Percentiles rank a stretch among this genome's conserved stretches.
These are phyloP conservation scores for Megamerina dolium DNA, from an alignment of 2,888 invertebrate species.

Conservation along the genomic window DNA sequence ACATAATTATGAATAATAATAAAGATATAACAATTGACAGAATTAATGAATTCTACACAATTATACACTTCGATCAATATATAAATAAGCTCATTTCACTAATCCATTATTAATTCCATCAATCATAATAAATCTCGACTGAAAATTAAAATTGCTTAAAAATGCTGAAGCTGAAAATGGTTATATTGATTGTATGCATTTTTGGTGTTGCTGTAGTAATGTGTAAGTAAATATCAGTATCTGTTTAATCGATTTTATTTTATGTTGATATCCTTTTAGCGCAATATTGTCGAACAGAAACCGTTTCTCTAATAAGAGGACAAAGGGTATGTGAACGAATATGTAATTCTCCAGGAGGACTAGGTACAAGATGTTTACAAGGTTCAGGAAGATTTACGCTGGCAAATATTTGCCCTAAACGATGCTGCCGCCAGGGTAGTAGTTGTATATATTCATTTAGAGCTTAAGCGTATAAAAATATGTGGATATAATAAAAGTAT, in stretches of 20 bases:
- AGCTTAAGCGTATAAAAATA: not conserved
- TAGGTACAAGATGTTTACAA: not conserved
- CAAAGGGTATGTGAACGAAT: constrained; percentile 4
- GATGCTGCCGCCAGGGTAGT: constrained; percentile 3
- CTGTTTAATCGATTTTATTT: not conserved
- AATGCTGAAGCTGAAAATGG: not conserved
- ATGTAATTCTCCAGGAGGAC: not conserved
- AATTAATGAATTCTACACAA: too few relatives aligned
- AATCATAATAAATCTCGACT: too few relatives aligned
- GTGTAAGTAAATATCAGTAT: not conserved
- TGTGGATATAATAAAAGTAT: not conserved
- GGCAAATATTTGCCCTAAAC: not conserved
- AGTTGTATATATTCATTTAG: not conserved
- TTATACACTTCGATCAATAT: too few relatives aligned
- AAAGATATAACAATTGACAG: too few relatives aligned
- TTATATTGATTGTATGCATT: not conserved
- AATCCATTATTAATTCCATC: too few relatives aligned
- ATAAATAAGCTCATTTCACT: too few relatives aligned
- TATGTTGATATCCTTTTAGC: not conserved
- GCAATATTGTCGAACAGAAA: not conserved
- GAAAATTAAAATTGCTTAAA: not conserved
- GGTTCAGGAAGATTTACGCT: not conserved
- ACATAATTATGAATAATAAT: too few relatives aligned
- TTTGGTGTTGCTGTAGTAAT: not conserved
- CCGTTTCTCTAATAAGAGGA: not conserved